Evolutionary conservation across 2,888 invertebrate species (phyloP), one percentile per base, ranked within the genome.

Genomic region (Nowickia ferox): DNA sequence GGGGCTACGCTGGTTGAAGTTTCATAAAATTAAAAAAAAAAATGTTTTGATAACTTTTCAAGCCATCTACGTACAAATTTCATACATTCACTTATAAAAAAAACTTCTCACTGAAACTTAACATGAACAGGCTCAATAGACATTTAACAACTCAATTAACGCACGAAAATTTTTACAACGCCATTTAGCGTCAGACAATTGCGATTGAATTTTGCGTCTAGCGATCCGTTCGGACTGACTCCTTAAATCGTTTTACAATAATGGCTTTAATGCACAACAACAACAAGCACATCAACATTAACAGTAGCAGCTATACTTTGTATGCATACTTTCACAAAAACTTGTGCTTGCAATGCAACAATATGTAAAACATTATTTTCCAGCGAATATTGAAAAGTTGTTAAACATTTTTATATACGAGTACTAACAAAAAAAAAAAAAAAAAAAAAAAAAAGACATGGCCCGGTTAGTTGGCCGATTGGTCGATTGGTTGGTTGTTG

Each of bases 121-220:
- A 30, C 42, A 86, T 71, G 82, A 84, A 88, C 87, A 88, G 86
- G 87, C 76, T 84, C 87, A 87, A 86, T 87, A 87, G 87, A 88
- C 88, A 87, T 85, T 87, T 87, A 88, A 89, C 89, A 89, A 88
- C 89, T 89, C 89, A 89, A 89, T 89, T 89, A 81, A 84, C 87
- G 80, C 84, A 83, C 87, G 84, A 86, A 71, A 57, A 71, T 86
- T 79, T 79, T 79, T 86, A 66, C 79, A 86, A 42, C 61, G 65
- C 74, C 75, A 79, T 86, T 86, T 86, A 83, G 79, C 59, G 83
- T 83, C 83, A 72, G 71, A 71, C 71, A 66, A 81, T 72, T 78
- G 66, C 72, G 77, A 66, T 66, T 53, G 77, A 57, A 65, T 77
- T 68, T 53, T 48, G 55, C 46, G 69, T 55, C 42, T 38, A 53